These are phyloP conservation scores for Holothuria leucospilota DNA, from an alignment of 53 echinoderm and acorn worm genomes.

Conservation along the genomic window DNA sequence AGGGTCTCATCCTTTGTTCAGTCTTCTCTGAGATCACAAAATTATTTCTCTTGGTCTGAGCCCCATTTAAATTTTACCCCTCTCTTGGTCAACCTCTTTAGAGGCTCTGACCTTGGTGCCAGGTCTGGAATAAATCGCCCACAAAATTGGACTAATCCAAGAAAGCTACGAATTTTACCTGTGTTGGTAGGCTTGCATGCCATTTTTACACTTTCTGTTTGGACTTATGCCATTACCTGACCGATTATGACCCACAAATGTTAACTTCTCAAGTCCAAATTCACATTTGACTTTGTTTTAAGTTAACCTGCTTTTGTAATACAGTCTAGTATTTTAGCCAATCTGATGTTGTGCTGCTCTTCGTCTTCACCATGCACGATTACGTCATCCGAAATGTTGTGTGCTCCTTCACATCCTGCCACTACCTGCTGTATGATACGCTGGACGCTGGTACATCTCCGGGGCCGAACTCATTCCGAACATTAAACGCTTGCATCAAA, in stretches of 20 bases:
- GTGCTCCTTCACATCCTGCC: not conserved
- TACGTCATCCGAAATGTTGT: constrained; percentile 66
- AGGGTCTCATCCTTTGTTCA: constrained; percentile 50
- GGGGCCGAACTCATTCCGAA: constrained; percentile 56
- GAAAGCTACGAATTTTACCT: constrained; percentile 47
- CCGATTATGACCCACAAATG: constrained; percentile 35
- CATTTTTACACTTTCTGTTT: constrained; percentile 26
- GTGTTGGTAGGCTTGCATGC: constrained; percentile 15
- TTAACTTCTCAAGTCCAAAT: constrained; percentile 55
- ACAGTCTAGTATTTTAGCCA: constrained; percentile 52
- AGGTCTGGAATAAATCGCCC: constrained; percentile 41
- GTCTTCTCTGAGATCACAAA: constrained; percentile 39
- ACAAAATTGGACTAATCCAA: constrained; percentile 52
- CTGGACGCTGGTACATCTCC: constrained; percentile 61
- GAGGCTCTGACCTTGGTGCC: constrained; percentile 52
- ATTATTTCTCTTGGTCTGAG: not conserved
- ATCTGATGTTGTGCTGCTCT: constrained; percentile 60
- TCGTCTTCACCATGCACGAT: constrained; percentile 30
- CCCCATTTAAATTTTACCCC: constrained; percentile 10
- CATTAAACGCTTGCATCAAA: constrained; percentile 46
- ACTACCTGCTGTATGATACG: constrained; percentile 12
- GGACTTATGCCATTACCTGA: not conserved
- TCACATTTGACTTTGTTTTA: constrained; percentile 63
- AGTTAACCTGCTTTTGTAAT: constrained; percentile 56
- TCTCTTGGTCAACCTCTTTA: constrained; percentile 33